A percentile compares a stretch with the other conserved stretches of the same genome.
These are phyloP conservation scores for Dendronephthya gigantea DNA, from an alignment of 64 coral and sea anemone species.

Conservation along the genomic window DNA sequence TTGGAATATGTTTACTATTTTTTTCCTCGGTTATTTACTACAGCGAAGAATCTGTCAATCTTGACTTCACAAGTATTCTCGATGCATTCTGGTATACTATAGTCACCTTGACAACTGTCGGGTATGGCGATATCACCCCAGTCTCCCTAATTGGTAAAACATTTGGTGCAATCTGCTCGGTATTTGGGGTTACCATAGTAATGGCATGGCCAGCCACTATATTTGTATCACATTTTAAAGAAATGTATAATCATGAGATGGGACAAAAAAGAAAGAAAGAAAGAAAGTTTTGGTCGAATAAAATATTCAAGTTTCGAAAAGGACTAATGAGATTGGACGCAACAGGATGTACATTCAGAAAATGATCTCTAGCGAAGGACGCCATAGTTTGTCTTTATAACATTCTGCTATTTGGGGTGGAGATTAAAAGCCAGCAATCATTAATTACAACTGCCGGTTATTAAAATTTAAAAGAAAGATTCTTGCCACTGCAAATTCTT, in stretches of 20 bases:
- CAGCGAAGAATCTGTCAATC: not conserved
- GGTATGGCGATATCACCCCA: not conserved
- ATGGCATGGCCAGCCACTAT: constrained; percentile 15
- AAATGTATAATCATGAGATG: constrained; percentile 1
- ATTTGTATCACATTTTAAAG: constrained; percentile 1
- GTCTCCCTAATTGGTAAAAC: not conserved
- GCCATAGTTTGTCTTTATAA: too few relatives aligned
- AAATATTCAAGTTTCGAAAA: not conserved
- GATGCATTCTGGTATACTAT: not conserved
- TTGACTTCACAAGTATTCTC: not conserved
- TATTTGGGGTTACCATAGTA: constrained; percentile 15
- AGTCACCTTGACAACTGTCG: not conserved
- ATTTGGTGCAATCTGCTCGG: not conserved
- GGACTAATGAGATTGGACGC: not conserved
- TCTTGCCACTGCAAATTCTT: too few relatives aligned
- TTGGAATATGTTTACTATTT: not conserved
- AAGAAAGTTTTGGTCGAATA: not conserved
- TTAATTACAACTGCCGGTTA: too few relatives aligned
- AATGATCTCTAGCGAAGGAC: too few relatives aligned
- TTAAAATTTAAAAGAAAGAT: too few relatives aligned
- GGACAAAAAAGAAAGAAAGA: not conserved
- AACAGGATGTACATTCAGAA: not conserved
- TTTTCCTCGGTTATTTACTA: not conserved
- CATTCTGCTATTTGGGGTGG: too few relatives aligned
- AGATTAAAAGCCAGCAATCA: too few relatives aligned